Percentiles rank a stretch among this genome's conserved stretches.
Evolutionary conservation across 1,140 invertebrate species (phyloP).

Genomic region (Papilio dardanus): DNA sequence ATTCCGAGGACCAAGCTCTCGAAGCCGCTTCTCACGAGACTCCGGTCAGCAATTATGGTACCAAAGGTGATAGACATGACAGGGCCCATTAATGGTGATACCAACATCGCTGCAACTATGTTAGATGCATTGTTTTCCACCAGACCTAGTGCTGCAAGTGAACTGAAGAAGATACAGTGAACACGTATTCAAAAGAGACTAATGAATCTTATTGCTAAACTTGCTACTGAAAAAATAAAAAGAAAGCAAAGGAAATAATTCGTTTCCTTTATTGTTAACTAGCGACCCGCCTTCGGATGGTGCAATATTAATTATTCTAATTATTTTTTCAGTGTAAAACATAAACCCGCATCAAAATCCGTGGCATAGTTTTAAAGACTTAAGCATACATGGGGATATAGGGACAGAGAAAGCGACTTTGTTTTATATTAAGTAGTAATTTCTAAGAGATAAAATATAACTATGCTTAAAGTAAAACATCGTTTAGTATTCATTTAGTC

Average conservation of each 20-base stretch:
- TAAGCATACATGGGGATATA: too few relatives aligned
- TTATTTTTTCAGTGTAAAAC: too few relatives aligned
- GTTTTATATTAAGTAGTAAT: too few relatives aligned
- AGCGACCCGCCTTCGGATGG: too few relatives aligned
- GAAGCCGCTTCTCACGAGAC: slow-evolving; percentile 85
- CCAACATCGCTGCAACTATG: slow-evolving; percentile 93
- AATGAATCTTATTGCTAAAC: too few relatives aligned
- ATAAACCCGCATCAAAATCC: too few relatives aligned
- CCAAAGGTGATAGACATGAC: slow-evolving; percentile 94
- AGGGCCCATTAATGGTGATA: slow-evolving; percentile 94
- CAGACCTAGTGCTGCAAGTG: slow-evolving; percentile 83
- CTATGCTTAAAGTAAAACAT: not conserved
- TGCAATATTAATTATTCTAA: too few relatives aligned
- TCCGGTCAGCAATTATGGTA: slow-evolving; percentile 88
- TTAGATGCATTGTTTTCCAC: slow-evolving; percentile 88
- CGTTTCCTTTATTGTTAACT: too few relatives aligned
- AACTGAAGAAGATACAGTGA: slow-evolving; percentile 63
- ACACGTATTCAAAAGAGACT: not conserved
- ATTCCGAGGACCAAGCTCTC: slow-evolving; percentile 88
- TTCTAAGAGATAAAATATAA: not conserved
- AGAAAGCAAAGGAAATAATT: too few relatives aligned
- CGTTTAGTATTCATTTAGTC: slow-evolving; percentile 1
- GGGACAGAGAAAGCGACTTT: too few relatives aligned
- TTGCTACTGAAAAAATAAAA: too few relatives aligned
- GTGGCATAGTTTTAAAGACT: too few relatives aligned